A percentile compares a stretch with the other conserved stretches of the same genome.
These are phyloP conservation scores for Cygnus olor DNA, from an alignment of 2,797 vertebrate species.

Conservation along the genomic window DNA sequence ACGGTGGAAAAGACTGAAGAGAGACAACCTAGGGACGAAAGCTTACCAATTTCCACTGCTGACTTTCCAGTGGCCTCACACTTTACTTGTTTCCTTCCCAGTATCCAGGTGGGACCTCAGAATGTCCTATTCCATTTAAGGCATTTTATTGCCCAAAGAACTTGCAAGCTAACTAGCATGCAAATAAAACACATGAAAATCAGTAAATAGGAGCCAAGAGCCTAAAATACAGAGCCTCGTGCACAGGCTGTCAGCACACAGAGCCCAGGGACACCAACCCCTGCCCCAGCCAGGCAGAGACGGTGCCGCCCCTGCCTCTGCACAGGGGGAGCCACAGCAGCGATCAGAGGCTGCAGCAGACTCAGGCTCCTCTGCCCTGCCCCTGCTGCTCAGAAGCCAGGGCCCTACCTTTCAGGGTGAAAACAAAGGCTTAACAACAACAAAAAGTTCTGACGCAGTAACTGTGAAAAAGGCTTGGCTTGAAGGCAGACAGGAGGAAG, in stretches of 20 bases:
- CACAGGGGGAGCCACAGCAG: neutral
- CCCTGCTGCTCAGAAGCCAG: neutral
- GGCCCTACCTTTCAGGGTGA: conserved; percentile 26
- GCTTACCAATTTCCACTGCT: neutral
- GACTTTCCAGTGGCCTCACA: neutral
- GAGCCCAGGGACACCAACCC: neutral
- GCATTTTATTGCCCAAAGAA: neutral
- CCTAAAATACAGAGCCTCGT: neutral
- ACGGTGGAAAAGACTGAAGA: neutral
- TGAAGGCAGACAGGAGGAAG: neutral
- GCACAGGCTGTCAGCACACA: neutral
- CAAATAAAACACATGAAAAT: neutral
- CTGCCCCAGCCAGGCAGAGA: neutral
- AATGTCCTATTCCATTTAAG: too few species aligned
- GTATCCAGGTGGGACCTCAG: neutral
- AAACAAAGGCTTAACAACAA: conserved; percentile 1
- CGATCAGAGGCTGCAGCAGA: neutral
- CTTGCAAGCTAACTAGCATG: neutral
- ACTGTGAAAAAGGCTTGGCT: conserved; percentile 25
- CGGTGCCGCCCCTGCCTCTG: neutral
- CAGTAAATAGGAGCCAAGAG: neutral
- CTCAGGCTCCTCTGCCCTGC: neutral
- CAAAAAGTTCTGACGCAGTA: neutral
- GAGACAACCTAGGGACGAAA: neutral
- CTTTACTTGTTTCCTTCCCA: neutral